phyloP scores from a whole-genome alignment of 2,113 vertebrate species.

The Heterocephalus glaber region DNA sequence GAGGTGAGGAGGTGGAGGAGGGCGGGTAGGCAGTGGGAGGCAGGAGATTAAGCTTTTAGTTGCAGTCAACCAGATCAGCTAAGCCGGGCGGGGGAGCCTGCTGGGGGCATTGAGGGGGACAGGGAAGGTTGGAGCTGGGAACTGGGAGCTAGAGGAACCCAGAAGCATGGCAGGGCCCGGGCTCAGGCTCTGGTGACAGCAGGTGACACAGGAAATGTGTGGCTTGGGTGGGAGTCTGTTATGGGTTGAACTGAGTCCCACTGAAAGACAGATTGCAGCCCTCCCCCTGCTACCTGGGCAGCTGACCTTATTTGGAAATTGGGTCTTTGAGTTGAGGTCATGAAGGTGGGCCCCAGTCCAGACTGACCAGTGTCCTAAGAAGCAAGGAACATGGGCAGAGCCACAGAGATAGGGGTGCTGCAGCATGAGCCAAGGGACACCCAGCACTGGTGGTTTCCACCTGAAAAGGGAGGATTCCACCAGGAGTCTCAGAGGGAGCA shows the following conservation, averaged over 20 bases:
- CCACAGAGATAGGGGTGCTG: fast-evolving
- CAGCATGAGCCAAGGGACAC: fast-evolving
- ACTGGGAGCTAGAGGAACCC: too few species aligned
- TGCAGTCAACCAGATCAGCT: fast-evolving
- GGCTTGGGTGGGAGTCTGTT: not conserved
- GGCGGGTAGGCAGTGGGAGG: not conserved
- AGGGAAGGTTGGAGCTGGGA: too few species aligned
- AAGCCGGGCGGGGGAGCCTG: not conserved
- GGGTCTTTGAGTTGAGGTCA: not conserved
- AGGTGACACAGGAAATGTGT: fast-evolving
- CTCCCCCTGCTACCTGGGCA: not conserved
- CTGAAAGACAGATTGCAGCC: fast-evolving
- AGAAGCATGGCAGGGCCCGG: not conserved
- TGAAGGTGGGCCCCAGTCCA: not conserved
- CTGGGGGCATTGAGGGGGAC: not conserved
- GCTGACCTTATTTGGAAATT: not conserved
- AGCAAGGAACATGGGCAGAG: not conserved
- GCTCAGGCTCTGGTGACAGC: not conserved
- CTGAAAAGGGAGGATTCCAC: fast-evolving
- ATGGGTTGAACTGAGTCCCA: not conserved
- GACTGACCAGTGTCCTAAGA: not conserved
- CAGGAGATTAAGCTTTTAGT: not conserved
- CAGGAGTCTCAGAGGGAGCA: not conserved
- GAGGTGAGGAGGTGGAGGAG: not conserved
- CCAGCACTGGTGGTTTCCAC: fast-evolving